Base-by-base conservation (phyloP, 2,888 invertebrate genomes). In the Cordylochernes scorpioides region DNA sequence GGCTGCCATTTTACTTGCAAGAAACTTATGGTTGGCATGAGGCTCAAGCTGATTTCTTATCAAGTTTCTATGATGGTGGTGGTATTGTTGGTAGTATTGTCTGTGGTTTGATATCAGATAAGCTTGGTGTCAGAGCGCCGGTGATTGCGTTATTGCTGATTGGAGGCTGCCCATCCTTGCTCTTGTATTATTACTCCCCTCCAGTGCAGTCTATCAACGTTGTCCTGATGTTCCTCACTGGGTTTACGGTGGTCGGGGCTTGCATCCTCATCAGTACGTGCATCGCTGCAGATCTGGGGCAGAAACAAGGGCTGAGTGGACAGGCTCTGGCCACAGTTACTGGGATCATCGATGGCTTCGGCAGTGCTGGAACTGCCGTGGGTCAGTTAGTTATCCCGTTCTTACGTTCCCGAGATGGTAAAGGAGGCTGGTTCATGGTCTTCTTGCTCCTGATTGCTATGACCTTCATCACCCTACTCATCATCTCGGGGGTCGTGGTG, bases 21-120 rank as follows among this genome's bases (percentile, higher is more conserved):
- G 48, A 44, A 17, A 39, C 44, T 8, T 52, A 46, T 37, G 26
- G 36, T 3, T 53, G 53, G 55, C 24, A 32, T 8, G 51, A 56
- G 32, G 39, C 45, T 2, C 43, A 41, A 21, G 51, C 58, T 7
- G 59, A 58, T 42, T 42, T 50, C 28, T 44, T 59, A 29, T 54
- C 57, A 8, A 52, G 53, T 27, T 58, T 53, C 52, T 59, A 58
- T 43, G 59, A 59, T 44, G 46, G 57, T 24, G 59, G 59, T 14
- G 58, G 58, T n/a, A 57, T 59, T 33, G 42, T 56, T 29, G 57
- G 53, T 31, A 29, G 28, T 12, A 22, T 8, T 19, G 6, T 22
- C 9, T 2, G 10, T n/a, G 21, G 10, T 19, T 19, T n/a, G n/a
- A n/a, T n/a, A n/a, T n/a, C n/a, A n/a, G n/a, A n/a, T n/a, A n/a